Conservation (phyloP, 2,797 vertebrate species). For the Melanotaenia boesemani region DNA sequence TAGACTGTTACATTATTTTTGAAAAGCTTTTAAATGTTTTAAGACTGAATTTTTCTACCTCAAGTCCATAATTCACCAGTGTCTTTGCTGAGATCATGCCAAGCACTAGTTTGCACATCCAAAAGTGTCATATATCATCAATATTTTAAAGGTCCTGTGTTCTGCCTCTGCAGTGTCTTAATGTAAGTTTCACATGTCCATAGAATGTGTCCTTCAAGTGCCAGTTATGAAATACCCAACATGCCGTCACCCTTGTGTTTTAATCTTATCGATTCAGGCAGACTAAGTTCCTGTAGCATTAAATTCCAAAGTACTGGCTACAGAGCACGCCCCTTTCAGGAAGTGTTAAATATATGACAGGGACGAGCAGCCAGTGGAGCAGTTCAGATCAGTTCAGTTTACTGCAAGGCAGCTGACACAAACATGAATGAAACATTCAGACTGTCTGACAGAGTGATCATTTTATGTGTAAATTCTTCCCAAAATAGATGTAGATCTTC, state of each 20-base stretch:
- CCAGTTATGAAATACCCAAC: not conserved
- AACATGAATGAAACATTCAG: not conserved
- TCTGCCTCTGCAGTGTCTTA: not conserved
- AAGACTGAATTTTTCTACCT: conserved; percentile 10
- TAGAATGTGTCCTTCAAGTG: not conserved
- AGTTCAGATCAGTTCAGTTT: conserved; percentile 1
- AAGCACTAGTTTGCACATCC: not conserved
- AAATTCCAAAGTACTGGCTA: not conserved
- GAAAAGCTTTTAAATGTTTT: conserved; percentile 14
- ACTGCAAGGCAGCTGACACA: not conserved
- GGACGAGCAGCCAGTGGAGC: conserved; percentile 3
- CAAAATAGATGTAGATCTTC: too few relatives aligned
- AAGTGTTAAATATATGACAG: conserved; percentile 3
- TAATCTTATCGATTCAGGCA: not conserved
- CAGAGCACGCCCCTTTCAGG: conserved; percentile 9
- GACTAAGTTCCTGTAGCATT: conserved; percentile 10
- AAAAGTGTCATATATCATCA: conserved; percentile 10
- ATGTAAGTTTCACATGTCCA: too few relatives aligned
- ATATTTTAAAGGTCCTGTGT: not conserved
- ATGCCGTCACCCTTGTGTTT: not conserved
- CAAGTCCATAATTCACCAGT: not conserved
- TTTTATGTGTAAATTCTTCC: too few relatives aligned
- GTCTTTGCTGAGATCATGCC: conserved; percentile 10
- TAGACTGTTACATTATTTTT: conserved; percentile 25
- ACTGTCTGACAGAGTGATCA: too few relatives aligned